Conservation (phyloP, 2,888 invertebrate genomes). For the Caenorhabditis uteleia region DNA sequence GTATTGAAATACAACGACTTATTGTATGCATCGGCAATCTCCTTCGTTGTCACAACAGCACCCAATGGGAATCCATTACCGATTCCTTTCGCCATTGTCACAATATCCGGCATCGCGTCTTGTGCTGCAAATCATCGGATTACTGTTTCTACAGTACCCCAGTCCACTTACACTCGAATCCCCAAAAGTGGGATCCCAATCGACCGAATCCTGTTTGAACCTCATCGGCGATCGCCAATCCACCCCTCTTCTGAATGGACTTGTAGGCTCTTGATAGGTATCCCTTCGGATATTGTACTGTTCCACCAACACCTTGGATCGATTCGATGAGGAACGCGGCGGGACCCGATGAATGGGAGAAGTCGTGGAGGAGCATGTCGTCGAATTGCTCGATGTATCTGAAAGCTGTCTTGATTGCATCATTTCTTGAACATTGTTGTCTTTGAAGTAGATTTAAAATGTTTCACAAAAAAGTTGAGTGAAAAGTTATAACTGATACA, state of each 20-base stretch:
- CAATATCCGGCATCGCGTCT: conserved; percentile 86
- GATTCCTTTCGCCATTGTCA: conserved; percentile 89
- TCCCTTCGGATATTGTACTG: conserved; percentile 82
- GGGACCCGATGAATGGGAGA: conserved; percentile 76
- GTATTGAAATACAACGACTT: conserved; percentile 89
- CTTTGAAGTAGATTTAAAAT: too few species aligned
- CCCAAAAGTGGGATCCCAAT: conserved; percentile 93
- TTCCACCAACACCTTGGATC: conserved; percentile 92
- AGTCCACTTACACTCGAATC: conserved; percentile 79
- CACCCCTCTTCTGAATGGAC: conserved; percentile 82
- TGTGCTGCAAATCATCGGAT: conserved; percentile 73
- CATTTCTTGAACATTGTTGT: background rate
- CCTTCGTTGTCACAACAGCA: conserved; percentile 89
- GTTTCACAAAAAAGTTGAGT: too few species aligned
- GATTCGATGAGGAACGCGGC: conserved; percentile 93
- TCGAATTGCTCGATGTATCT: conserved; percentile 82
- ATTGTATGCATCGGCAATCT: conserved; percentile 76
- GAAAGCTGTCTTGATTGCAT: conserved; percentile 3
- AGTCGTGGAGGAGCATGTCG: conserved; percentile 80
- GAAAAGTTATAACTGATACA: too few species aligned
- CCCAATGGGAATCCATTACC: conserved; percentile 94
- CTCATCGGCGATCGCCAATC: conserved; percentile 90
- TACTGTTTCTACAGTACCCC: background rate
- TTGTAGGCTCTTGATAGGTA: conserved; percentile 84
- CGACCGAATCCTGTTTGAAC: conserved; percentile 92